Evolutionary conservation across 1,140 invertebrate genomes (phyloP).

Genomic region (Eriosoma lanigerum): DNA sequence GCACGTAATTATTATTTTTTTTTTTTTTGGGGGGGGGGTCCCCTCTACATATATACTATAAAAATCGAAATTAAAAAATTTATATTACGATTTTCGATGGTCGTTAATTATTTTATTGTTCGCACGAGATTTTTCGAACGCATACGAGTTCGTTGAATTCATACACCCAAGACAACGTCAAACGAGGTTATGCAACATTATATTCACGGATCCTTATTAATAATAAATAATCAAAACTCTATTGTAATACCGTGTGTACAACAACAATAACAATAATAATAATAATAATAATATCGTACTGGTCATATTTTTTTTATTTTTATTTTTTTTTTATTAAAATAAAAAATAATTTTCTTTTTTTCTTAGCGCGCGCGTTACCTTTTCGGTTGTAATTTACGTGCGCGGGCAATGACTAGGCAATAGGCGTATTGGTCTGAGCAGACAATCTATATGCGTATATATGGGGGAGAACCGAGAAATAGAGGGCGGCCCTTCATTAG

Average conservation of each 20-base stretch:
- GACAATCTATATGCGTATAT: too few species aligned
- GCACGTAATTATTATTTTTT: not conserved
- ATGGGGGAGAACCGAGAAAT: not conserved
- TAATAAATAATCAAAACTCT: conserved; percentile 38
- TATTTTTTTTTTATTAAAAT: not conserved
- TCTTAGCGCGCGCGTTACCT: conserved; percentile 18
- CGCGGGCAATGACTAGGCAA: conserved; percentile 26
- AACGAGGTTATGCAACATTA: conserved; percentile 11
- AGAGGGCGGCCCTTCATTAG: conserved; percentile 50
- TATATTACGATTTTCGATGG: not conserved
- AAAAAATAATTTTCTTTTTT: too few species aligned
- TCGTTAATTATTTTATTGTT: conserved; percentile 21
- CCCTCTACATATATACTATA: not conserved
- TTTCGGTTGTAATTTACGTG: not conserved
- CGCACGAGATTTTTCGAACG: not conserved
- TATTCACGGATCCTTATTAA: not conserved
- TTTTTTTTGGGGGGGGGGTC: too few species aligned
- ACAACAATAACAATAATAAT: not conserved
- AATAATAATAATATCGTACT: not conserved
- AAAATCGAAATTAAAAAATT: not conserved
- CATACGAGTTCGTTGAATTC: not conserved
- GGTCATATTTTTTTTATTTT: conserved; percentile 3
- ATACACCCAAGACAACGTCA: not conserved
- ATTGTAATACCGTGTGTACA: conserved; percentile 23
- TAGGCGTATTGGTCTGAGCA: too few species aligned